Evolutionary conservation across 2,888 invertebrate species (phyloP), one percentile per base, ranked within the genome.

Genomic region (Drosophila kanekoi): DNA sequence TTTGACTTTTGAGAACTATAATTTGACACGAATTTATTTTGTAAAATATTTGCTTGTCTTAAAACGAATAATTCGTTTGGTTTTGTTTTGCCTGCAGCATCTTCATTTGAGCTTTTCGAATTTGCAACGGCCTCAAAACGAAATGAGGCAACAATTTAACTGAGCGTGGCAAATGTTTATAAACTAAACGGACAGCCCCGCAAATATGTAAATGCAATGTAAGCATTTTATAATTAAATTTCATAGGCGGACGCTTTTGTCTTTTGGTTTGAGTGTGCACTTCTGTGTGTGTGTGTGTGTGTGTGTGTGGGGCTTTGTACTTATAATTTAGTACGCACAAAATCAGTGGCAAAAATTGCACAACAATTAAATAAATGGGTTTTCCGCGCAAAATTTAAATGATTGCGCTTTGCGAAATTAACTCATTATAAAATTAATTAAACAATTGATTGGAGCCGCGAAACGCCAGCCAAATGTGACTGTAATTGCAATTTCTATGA

Each of bases 401-500:
- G 70, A 80, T 79, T 83, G 53, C 71, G 69, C 71, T 87, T 64
- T 74, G 77, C 63, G 66, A 86, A 90, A 88, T 90, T 89, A 90
- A 90, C 89, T 89, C 89, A 89, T 90, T 89, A 89, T 84, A 88
- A 87, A 85, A 88, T 89, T 90, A 89, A 89, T 89, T 90, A 90
- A 87, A 84, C 89, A 89, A 89, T 87, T 87, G 86, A 76, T 78
- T 74, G 74, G 66, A 79, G 66, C 69, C 62, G 40, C 75, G 63
- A 16, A 58, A 35, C 41, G 71, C 16, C 14, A 52, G 49, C 58
- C 68, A 60, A 72, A 68, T 72, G 59, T 47, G 61, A 76, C 56
- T 77, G 76, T 68, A 77, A 76, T 77, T 76, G 76, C 64, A 61
- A 76, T 63, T 76, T 76, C 63, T 67, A 63, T 72, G 20, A 43